phyloP scores from a whole-genome alignment of 2,113 vertebrate species.

The Falco punctatus region DNA sequence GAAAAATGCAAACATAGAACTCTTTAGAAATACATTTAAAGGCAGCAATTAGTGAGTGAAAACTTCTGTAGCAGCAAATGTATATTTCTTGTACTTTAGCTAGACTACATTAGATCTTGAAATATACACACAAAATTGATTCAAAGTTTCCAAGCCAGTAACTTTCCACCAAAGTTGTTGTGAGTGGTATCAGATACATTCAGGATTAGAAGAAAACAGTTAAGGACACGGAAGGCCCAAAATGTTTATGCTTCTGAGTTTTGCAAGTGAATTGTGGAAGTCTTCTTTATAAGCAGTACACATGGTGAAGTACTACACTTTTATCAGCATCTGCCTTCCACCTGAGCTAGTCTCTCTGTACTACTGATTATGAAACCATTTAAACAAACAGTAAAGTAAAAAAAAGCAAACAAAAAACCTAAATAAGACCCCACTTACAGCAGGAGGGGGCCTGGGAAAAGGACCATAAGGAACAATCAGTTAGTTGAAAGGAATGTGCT shows the following conservation, averaged over 20 bases:
- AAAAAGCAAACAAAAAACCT: not conserved
- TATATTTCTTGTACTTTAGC: not conserved
- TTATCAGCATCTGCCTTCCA: not conserved
- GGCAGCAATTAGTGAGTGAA: not conserved
- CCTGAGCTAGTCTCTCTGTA: not conserved
- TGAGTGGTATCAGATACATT: not conserved
- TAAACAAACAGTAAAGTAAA: not conserved
- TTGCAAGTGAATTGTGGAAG: not conserved
- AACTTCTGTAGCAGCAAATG: not conserved
- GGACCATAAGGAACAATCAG: too few species aligned
- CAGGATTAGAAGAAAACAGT: not conserved
- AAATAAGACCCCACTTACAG: conserved; percentile 2
- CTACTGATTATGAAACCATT: not conserved
- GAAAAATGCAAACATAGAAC: not conserved
- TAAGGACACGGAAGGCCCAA: not conserved
- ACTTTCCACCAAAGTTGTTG: not conserved
- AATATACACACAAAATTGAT: not conserved
- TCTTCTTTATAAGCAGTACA: not conserved
- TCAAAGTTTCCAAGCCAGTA: not conserved
- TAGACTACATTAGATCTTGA: not conserved
- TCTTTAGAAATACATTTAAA: not conserved
- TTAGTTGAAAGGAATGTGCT: too few species aligned
- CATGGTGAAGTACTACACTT: not conserved
- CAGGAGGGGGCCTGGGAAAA: too few species aligned
- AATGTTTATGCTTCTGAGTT: not conserved